These are phyloP conservation scores for Melipona quadrifasciata DNA, from an alignment of 1,140 invertebrate species.

Conservation along the genomic window DNA sequence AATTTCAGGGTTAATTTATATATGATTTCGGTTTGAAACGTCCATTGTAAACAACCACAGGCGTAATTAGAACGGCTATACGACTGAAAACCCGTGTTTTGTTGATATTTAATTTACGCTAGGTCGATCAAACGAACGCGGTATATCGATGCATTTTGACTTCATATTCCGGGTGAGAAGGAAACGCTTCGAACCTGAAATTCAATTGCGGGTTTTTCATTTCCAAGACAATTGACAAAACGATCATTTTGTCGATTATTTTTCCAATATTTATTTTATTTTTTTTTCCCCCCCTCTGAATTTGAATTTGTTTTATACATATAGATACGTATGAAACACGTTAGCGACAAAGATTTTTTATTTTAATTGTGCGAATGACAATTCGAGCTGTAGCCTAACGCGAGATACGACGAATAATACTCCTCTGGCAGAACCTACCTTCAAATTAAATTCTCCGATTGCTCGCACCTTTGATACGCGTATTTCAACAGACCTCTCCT, in stretches of 20 bases:
- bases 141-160: conserved; percentile 12
- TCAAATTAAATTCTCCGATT: background rate
- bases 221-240: background rate
- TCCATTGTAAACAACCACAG: conserved; percentile 22
- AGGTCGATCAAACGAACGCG: conserved; percentile 28
- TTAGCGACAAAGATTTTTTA: background rate
- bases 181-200: background rate
- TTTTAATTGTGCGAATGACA: background rate
- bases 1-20: conserved; percentile 35
- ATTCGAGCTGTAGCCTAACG: fast-evolving
- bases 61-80: conserved; percentile 26
- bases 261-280: background rate
- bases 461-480: background rate
- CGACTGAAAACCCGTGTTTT: conserved; percentile 24
- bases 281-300: background rate
- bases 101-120: conserved; percentile 40
- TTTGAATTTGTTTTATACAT: background rate
- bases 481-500: background rate
- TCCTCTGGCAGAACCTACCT: background rate
- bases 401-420: background rate
- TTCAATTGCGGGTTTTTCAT: background rate
- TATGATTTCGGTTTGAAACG: conserved; percentile 4
- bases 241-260: background rate
- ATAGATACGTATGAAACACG: no score
- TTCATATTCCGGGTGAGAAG: background rate